Evolutionary conservation across 2,888 invertebrate genomes (phyloP), one percentile per base, ranked within the genome.

Genomic region (Spialia ferax): DNA sequence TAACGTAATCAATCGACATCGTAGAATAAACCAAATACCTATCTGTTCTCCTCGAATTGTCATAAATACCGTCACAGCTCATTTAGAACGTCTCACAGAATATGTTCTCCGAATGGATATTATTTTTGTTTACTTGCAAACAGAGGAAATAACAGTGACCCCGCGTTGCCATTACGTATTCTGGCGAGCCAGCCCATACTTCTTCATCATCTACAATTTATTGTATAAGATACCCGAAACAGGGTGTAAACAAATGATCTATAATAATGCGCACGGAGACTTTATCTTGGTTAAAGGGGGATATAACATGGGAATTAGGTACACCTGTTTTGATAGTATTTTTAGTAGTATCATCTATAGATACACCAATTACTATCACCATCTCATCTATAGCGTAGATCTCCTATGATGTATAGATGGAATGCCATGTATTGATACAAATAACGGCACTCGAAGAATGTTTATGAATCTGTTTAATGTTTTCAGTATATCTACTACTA

Each of bases 61-160:
- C 10, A 45, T 18, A 18, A 18, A 11, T 45, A 45, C 8, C 11
- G 20, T 45, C 56, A 29, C 15, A 32, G 15, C 22, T 48, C 32
- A 56, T 63, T 63, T 63, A 20, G 29, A 56, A 22, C 26, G 18
- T 15, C 8, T 42, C 18, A n/a, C 26, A 7, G 5, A 56, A 56
- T 50, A 63, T 56, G 29, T 56, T 56, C 15, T 26, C 23, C n/a
- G 45, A 4, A 35, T 18, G 8, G 56, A 64, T 64, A 57, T 57
- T 64, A 70, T 68, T 64, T 60, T 70, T 71, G 71, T 71, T 71
- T 71, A 71, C 70, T 70, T 63, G 68, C 68, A 68, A 70, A 73
- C 71, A 68, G 66, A 60, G 54, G 35, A 29, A 56, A 62, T 52
- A 62, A 69, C 57, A 62, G 63, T 32, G 42, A 45, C 63, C 61